Percentiles rank a stretch among this genome's conserved stretches.
phyloP scores from a whole-genome alignment of 1,140 invertebrate genomes.

The Bradysia coprophila region DNA sequence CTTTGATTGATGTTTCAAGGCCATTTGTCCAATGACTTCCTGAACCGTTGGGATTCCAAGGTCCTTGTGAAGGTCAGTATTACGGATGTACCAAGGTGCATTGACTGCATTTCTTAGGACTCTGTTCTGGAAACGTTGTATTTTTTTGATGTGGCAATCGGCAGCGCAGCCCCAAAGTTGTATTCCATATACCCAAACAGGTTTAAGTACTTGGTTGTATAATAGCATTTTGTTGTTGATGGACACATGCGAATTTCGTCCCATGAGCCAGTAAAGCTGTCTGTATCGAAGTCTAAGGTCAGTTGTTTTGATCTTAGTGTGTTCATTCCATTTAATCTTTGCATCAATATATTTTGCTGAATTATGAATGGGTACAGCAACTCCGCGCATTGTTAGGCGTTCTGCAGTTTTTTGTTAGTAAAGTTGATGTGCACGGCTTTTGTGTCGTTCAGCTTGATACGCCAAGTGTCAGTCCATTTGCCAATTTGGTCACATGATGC shows the following conservation, averaged over 20 bases:
- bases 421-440: constrained; percentile 5
- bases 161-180: constrained; percentile 10
- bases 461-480: constrained; percentile 6
- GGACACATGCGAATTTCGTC: constrained; percentile 7
- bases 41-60: constrained; percentile 4
- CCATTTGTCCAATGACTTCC: constrained; percentile 5
- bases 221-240: constrained; percentile 10
- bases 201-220: constrained; percentile 13
- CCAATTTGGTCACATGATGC: background rate
- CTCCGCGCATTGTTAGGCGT: background rate
- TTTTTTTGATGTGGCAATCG: constrained; percentile 7
- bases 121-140: constrained; percentile 9
- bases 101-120: constrained; percentile 7
- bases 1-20: constrained; percentile 4
- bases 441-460: constrained; percentile 3
- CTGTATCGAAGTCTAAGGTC: constrained; percentile 10
- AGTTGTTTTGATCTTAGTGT: constrained; percentile 2
- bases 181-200: constrained; percentile 12
- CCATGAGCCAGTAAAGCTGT: constrained; percentile 10
- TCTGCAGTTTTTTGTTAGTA: constrained; percentile 2
- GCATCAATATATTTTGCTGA: background rate
- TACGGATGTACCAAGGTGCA: constrained; percentile 8
- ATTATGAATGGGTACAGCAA: background rate
- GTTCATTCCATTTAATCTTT: background rate
- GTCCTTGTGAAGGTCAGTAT: constrained; percentile 5